These are phyloP conservation scores for Drosophila baimaii DNA, from an alignment of 1,140 invertebrate species.

Conservation along the genomic window DNA sequence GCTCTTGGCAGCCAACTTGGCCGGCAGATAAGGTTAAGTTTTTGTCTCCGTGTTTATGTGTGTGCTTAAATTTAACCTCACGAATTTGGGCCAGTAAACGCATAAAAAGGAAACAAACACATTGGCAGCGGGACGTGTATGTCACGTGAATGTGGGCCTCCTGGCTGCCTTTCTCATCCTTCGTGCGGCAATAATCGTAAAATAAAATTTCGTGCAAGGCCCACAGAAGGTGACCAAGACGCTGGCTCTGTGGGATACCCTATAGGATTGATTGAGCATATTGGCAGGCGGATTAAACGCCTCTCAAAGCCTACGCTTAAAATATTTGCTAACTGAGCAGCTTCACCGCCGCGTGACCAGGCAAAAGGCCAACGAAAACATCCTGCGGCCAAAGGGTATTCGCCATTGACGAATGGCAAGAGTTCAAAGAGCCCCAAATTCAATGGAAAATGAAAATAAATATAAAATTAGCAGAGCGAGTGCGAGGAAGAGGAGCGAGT, in stretches of 20 bases:
- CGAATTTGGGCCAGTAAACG: constrained; percentile 57
- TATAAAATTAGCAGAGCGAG: constrained; percentile 68
- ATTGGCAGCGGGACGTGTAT: constrained; percentile 39
- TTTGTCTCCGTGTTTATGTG: constrained; percentile 24
- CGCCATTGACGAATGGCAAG: constrained; percentile 35
- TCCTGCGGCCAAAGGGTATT: constrained; percentile 45
- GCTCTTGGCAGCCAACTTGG: constrained; percentile 48
- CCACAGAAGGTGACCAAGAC: constrained; percentile 54
- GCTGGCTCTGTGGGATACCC: constrained; percentile 16
- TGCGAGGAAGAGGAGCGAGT: constrained; percentile 12
- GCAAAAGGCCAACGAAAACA: constrained; percentile 12
- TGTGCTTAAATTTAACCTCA: constrained; percentile 68
- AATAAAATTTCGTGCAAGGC: constrained; percentile 47
- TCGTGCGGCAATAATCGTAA: constrained; percentile 61
- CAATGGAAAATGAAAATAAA: constrained; percentile 60
- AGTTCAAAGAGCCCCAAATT: constrained; percentile 64
- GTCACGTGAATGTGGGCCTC: constrained; percentile 45
- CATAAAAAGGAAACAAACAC: constrained; percentile 43
- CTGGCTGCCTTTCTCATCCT: constrained; percentile 1
- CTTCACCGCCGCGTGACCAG: neutral
- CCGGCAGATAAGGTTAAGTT: constrained; percentile 34
- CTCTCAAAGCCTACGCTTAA: too few species aligned
- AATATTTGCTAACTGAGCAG: constrained; percentile 5
- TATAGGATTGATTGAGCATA: constrained; percentile 11
- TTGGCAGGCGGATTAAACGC: neutral